Conservation (phyloP, 2,113 vertebrate species). For the Ascaphus truei region DNA sequence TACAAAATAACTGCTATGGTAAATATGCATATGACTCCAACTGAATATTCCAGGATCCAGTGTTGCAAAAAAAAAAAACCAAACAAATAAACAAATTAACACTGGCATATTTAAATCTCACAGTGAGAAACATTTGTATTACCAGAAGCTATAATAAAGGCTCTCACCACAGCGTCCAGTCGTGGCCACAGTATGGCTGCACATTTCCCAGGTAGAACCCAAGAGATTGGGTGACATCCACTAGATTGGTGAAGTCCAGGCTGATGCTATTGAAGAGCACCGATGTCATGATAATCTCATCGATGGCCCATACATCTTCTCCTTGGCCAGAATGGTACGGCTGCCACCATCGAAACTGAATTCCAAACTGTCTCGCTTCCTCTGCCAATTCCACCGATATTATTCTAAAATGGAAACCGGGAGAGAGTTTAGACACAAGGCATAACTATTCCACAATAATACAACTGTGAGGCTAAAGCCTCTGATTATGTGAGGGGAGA, state of each 20-base stretch:
- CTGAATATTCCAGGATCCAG: no score
- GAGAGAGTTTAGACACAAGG: no score
- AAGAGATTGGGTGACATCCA: slow-evolving; percentile 94
- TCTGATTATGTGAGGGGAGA: no score
- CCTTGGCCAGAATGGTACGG: slow-evolving; percentile 90
- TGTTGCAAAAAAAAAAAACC: no score
- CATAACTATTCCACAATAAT: no score
- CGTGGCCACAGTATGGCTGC: slow-evolving; percentile 91
- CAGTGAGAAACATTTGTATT: not conserved
- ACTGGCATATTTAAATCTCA: not conserved
- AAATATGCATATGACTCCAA: no score
- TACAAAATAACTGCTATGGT: no score
- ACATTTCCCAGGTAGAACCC: slow-evolving; percentile 95
- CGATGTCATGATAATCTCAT: slow-evolving; percentile 97
- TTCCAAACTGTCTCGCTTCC: slow-evolving; percentile 85
- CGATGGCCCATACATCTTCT: slow-evolving; percentile 93
- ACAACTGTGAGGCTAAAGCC: no score
- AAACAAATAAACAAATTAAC: not conserved
- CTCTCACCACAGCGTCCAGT: slow-evolving; percentile 94
- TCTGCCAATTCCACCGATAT: slow-evolving; percentile 91
- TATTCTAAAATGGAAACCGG: slow-evolving; percentile 65
- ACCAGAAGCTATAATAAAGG: not conserved
- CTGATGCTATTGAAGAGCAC: slow-evolving; percentile 95
- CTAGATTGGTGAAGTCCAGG: slow-evolving; percentile 91
- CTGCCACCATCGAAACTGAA: slow-evolving; percentile 98